Conservation (phyloP, 2,797 vertebrate species). For the Mus minutoides region DNA sequence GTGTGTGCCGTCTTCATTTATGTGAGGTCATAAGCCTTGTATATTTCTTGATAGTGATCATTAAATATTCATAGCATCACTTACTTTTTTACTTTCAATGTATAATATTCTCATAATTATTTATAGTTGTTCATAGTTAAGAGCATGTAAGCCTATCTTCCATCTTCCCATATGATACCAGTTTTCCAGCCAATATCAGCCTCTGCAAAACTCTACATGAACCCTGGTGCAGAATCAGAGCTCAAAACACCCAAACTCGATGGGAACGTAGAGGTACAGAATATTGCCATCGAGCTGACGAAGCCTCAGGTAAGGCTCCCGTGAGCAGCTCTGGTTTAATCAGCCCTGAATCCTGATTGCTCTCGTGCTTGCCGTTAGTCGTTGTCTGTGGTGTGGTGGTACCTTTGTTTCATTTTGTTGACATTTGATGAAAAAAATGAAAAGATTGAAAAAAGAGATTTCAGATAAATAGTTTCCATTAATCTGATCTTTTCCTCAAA, state of each 20-base stretch:
- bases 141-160: conserved; percentile 45
- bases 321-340: neutral
- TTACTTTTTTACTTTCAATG: conserved; percentile 17
- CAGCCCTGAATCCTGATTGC: neutral
- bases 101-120: conserved; percentile 49
- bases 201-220: conserved; percentile 95
- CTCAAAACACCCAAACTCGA: conserved; percentile 92
- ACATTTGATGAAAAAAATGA: neutral
- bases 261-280: conserved; percentile 95
- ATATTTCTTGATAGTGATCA: conserved; percentile 4
- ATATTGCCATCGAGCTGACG: conserved; percentile 94
- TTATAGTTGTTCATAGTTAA: conserved; percentile 38
- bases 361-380: neutral
- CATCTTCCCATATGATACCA: conserved; percentile 75
- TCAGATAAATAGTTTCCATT: conserved; percentile 41
- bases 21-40: neutral
- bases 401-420: conserved; percentile 3
- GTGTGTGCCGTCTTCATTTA: neutral
- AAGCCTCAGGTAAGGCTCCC: conserved; percentile 91
- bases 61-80: neutral
- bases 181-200: conserved; percentile 97
- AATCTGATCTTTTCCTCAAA: conserved; percentile 13
- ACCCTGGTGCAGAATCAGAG: conserved; percentile 93
- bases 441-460: neutral
- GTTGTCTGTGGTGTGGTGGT: neutral